Percentiles rank a stretch among this genome's conserved stretches.
phyloP scores from a whole-genome alignment of 1,140 invertebrate genomes.

The Diuraphis noxia region DNA sequence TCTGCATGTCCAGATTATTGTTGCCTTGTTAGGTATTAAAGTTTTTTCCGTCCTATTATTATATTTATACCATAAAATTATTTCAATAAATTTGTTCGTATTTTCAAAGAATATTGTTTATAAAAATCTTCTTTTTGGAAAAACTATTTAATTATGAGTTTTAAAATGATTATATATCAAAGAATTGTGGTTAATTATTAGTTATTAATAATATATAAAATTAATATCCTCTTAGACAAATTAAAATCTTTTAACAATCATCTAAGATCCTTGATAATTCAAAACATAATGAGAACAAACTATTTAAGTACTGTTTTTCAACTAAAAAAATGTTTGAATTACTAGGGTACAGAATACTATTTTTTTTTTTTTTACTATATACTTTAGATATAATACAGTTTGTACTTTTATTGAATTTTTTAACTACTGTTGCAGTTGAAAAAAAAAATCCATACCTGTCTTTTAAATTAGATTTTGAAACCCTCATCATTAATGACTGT shows the following conservation, averaged over 20 bases:
- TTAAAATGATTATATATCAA: too few species aligned
- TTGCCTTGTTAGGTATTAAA: not conserved
- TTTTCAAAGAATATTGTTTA: not conserved
- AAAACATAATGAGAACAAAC: too few species aligned
- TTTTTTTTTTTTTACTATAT: too few species aligned
- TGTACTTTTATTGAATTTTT: too few species aligned
- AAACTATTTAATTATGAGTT: not conserved
- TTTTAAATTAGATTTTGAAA: not conserved
- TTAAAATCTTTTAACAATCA: not conserved
- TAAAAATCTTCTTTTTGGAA: not conserved
- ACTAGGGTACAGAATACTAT: too few species aligned
- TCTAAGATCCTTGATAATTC: not conserved
- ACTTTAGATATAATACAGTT: too few species aligned
- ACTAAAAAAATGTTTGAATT: too few species aligned
- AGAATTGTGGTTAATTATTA: not conserved
- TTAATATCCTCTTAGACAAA: not conserved
- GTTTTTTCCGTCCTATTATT: not conserved
- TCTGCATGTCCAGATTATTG: conserved; percentile 1
- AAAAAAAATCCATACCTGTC: not conserved
- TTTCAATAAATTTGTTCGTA: not conserved
- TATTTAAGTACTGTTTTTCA: too few species aligned
- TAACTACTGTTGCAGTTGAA: too few species aligned
- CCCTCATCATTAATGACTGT: not conserved
- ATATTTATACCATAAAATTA: not conserved
- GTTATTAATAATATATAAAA: not conserved